These are phyloP conservation scores for Callinectes sapidus DNA, from an alignment of 2,888 invertebrate species.

Conservation along the genomic window DNA sequence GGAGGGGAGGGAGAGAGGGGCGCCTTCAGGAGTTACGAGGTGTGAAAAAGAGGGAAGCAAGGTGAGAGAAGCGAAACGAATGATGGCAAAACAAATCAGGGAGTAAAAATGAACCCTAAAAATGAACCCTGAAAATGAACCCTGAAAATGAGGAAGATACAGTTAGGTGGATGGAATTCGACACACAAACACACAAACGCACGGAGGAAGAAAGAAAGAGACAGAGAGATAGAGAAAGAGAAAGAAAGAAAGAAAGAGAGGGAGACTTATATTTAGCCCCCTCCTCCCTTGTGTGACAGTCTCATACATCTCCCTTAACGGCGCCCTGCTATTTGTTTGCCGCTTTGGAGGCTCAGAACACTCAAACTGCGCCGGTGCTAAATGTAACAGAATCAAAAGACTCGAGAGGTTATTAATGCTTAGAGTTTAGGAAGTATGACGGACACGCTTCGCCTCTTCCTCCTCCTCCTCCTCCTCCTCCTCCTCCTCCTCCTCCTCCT, in stretches of 20 bases:
- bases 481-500: not conserved
- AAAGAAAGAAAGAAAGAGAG: not conserved
- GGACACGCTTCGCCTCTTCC: not conserved
- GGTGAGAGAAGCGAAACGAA: slow-evolving; percentile 10
- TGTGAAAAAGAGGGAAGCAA: slow-evolving; percentile 8
- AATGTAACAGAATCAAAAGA: slow-evolving; percentile 28
- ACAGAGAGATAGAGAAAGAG: not conserved
- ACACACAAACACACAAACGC: not conserved
- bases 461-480: not conserved
- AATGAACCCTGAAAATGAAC: slow-evolving; percentile 5
- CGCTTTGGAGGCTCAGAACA: not conserved
- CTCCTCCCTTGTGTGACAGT: not conserved
- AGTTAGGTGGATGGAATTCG: not conserved
- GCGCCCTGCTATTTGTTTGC: not conserved
- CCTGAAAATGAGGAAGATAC: not conserved
- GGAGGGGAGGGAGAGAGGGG: not conserved
- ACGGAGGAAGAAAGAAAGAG: not conserved
- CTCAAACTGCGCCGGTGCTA: not conserved
- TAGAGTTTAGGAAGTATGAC: not conserved
- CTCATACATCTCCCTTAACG: slow-evolving; percentile 3
- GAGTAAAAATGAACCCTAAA: not conserved
- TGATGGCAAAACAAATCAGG: not conserved
- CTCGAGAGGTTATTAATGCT: not conserved
- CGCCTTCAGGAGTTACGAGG: not conserved
- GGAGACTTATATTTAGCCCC: slow-evolving; percentile 10